Percentiles rank a stretch among this genome's conserved stretches.
Conservation (phyloP, 2,113 vertebrate species). For the Ochotona curzoniae region DNA sequence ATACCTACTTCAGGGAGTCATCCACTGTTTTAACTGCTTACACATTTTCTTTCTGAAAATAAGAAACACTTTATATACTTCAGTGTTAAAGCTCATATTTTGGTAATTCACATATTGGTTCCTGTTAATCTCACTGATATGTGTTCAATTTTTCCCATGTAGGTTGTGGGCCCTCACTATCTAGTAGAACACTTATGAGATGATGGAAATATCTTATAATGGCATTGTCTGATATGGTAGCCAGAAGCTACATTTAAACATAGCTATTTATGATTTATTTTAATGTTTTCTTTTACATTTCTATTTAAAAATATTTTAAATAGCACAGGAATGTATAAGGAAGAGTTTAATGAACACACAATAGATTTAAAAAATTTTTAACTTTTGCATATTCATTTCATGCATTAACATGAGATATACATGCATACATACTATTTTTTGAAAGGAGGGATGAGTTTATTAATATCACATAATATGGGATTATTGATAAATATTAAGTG, state of each 20-base stretch:
- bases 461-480: no score
- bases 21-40: background rate
- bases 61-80: background rate
- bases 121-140: background rate
- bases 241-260: background rate
- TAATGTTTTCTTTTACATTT: background rate
- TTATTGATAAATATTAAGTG: no score
- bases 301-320: no score
- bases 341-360: no score
- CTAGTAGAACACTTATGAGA: background rate
- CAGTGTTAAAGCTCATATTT: background rate
- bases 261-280: background rate
- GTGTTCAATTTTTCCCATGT: background rate
- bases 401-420: no score
- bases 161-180: background rate
- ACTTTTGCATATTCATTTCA: no score
- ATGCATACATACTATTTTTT: no score
- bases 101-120: background rate
- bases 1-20: background rate
- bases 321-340: no score
- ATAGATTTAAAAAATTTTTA: no score
- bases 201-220: background rate
- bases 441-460: no score
- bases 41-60: background rate
- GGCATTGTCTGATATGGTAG: background rate